Evolutionary conservation across 2,797 vertebrate genomes (phyloP), one percentile per base, ranked within the genome.

Genomic region (Pangasius mekongensis): DNA sequence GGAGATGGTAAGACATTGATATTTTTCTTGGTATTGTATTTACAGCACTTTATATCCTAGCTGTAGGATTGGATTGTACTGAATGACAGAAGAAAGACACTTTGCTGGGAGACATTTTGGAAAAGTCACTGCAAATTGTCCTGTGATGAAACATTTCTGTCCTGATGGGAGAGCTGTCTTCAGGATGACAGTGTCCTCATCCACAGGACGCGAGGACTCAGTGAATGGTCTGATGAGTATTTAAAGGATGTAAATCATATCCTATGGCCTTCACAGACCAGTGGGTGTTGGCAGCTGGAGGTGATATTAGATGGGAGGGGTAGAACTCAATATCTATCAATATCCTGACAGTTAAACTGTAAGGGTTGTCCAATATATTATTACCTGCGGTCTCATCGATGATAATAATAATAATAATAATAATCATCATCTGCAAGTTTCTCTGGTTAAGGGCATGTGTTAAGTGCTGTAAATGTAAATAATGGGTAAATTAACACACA

Each of bases 1-100:
- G 96, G 97, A 47, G 97, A 97, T 96, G 71, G 56, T 73, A 76
- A 85, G 13, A 4, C 1, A 30, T 22, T 24, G 54, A 64, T 52
- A 9, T 83, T 54, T 71, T 71, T 1, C 13, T 16, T 30, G 3
- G 5, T 76, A 7, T 49, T 80, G 52, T 9, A 80, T 24, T 27
- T 49, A 27, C n/a, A 49, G 24, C 10, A n/a, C 11, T 76, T 76
- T 33, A 27, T 27, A 2, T 30, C 76, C 49, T 1, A 78, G 43
- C 27, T 77, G 13, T 49, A 14, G 6, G 16, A 54, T 49, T 77
- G 47, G 18, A n/a, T 52, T 27, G 11, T 3, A 0, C 22, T 71
- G 69, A 7, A 36, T 39, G 7, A 71, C 16, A 39, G 20, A 60
- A 22, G 18, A 18, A 69, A 33, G 30, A 69, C 67, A 36, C 30